These are phyloP conservation scores for Heptranchias perlo DNA, from an alignment of 2,113 vertebrate species.

Conservation along the genomic window DNA sequence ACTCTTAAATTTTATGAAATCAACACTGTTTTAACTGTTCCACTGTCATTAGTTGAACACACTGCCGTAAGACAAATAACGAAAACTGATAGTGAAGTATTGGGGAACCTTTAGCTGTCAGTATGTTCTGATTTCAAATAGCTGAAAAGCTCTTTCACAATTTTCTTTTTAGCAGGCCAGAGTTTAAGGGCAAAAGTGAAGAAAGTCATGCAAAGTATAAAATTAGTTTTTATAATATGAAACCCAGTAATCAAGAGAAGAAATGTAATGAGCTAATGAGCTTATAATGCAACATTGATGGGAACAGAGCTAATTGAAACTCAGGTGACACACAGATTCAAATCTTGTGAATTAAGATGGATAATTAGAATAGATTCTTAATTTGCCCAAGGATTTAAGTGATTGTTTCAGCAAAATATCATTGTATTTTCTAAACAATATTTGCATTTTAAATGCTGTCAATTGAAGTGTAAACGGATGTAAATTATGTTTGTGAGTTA, in stretches of 20 bases:
- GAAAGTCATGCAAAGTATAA: not conserved
- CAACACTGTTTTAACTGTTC: too few species aligned
- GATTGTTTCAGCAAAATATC: not conserved
- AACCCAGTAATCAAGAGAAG: constrained; percentile 32
- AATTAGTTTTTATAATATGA: not conserved
- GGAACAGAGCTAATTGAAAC: constrained; percentile 44
- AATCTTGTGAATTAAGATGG: constrained; percentile 44
- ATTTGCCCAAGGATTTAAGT: constrained; percentile 41
- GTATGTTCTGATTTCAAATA: too few species aligned
- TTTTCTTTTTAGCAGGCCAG: not conserved
- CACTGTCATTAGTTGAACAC: too few species aligned
- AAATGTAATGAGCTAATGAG: constrained; percentile 40
- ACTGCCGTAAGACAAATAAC: too few species aligned
- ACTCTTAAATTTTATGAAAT: too few species aligned
- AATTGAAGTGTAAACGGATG: too few species aligned
- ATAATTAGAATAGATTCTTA: constrained; percentile 34
- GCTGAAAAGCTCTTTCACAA: too few species aligned
- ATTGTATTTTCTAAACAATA: too few species aligned
- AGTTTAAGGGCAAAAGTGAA: not conserved
- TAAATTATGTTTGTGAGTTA: too few species aligned
- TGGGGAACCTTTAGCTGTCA: too few species aligned
- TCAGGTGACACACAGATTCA: constrained; percentile 44
- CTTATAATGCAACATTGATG: constrained; percentile 37
- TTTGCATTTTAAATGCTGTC: too few species aligned
- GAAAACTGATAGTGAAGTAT: too few species aligned